Percentiles rank a stretch among this genome's conserved stretches.
phyloP scores from a whole-genome alignment of 2,888 invertebrate species.

The Agrochola lychnidis region DNA sequence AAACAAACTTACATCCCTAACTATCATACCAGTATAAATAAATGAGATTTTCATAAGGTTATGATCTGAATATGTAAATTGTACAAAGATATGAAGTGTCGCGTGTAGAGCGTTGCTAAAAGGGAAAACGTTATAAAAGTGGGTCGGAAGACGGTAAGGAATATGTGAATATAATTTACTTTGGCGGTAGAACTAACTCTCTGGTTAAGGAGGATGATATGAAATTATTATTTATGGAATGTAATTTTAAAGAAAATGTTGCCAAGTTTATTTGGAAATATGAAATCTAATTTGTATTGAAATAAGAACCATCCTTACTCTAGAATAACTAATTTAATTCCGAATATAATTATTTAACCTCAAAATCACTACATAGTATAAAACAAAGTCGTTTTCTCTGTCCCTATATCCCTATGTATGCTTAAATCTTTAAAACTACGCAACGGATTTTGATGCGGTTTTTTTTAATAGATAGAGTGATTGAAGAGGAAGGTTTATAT shows the following conservation, averaged over 20 bases:
- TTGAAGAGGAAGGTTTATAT: no score
- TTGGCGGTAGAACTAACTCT: constrained; percentile 8
- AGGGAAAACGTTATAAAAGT: constrained; percentile 5
- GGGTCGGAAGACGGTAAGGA: neutral
- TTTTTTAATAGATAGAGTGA: no score
- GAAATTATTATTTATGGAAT: constrained; percentile 15
- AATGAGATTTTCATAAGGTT: constrained; percentile 5
- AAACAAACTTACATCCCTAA: neutral
- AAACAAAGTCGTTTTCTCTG: no score
- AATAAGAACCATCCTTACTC: no score
- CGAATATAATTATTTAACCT: no score
- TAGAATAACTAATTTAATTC: no score
- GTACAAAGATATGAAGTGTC: constrained; percentile 35
- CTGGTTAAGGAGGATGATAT: neutral
- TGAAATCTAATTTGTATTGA: neutral
- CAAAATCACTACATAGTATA: no score
- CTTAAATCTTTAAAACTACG: no score
- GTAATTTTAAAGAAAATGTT: constrained; percentile 8
- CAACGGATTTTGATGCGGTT: no score
- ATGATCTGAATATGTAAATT: constrained; percentile 49
- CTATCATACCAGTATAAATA: neutral
- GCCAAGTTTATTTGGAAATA: neutral
- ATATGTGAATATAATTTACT: constrained; percentile 25
- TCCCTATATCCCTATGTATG: no score
- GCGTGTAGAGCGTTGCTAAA: constrained; percentile 10